Conservation (phyloP, 2,113 vertebrate species). For the Salvelinus fontinalis region DNA sequence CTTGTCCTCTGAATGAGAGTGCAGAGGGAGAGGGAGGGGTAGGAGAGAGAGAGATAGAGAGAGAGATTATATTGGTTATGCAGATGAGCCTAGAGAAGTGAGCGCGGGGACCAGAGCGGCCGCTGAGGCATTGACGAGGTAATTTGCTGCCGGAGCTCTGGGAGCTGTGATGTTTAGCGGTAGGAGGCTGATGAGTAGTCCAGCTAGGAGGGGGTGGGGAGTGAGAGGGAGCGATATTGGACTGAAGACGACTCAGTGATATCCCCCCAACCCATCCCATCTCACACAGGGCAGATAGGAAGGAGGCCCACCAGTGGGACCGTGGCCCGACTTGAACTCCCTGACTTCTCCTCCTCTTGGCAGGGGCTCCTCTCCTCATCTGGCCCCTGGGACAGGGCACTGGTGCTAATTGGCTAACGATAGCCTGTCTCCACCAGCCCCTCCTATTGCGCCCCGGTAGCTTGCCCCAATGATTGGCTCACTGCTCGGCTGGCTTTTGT, state of each 20-base stretch:
- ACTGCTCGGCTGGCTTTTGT: not conserved
- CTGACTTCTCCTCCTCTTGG: not conserved
- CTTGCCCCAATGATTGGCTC: not conserved
- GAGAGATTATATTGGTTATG: not conserved
- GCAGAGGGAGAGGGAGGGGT: not conserved
- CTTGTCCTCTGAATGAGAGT: not conserved
- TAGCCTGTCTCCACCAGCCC: not conserved
- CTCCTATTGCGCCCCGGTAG: not conserved
- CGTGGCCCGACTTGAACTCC: not conserved
- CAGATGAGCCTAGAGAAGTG: too few species aligned
- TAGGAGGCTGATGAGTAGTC: too few species aligned
- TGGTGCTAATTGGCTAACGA: conserved; percentile 1
- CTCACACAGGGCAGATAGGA: not conserved
- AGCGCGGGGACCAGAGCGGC: too few species aligned
- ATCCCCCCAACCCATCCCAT: not conserved
- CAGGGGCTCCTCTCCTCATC: not conserved
- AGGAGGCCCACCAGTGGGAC: not conserved
- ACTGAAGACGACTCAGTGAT: not conserved
- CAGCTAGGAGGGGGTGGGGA: not conserved
- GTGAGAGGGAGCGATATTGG: not conserved
- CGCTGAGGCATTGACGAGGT: too few species aligned
- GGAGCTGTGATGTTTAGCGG: too few species aligned
- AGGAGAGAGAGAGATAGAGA: not conserved
- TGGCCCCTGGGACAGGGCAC: not conserved
- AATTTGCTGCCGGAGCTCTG: too few species aligned